Evolutionary conservation across 2,113 vertebrate genomes (phyloP).

Genomic region (Prinia subflava): DNA sequence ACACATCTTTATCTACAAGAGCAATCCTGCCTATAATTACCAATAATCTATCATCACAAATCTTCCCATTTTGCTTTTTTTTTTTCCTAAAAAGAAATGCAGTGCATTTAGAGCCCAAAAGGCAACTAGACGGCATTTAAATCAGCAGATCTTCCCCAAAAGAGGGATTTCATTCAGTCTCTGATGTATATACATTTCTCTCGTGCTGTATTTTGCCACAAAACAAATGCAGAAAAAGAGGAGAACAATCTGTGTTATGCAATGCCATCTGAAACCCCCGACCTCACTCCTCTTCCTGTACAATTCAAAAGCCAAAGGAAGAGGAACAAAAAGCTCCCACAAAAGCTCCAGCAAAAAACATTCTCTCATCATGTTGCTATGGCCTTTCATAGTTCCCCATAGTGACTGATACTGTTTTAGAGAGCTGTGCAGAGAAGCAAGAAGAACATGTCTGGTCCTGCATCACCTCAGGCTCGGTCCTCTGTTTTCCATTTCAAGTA

Average conservation of each 20-base stretch:
- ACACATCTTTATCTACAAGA: background rate
- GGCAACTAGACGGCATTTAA: background rate
- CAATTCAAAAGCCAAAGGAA: background rate
- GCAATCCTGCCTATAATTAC: background rate
- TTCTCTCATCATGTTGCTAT: background rate
- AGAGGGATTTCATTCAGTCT: background rate
- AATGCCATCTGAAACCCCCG: background rate
- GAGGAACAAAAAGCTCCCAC: background rate
- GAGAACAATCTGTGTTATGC: background rate
- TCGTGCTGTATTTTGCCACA: background rate
- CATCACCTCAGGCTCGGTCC: background rate
- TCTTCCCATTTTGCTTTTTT: background rate
- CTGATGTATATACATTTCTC: background rate
- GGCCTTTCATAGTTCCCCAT: background rate
- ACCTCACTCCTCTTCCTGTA: background rate
- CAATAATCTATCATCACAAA: background rate
- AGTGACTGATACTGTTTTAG: background rate
- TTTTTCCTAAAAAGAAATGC: background rate
- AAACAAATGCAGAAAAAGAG: background rate
- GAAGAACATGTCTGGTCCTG: background rate
- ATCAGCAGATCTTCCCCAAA: background rate
- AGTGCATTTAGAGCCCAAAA: background rate
- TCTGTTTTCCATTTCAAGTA: background rate
- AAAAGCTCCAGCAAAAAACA: background rate
- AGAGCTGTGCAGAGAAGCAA: background rate